Evolutionary conservation across 2,888 invertebrate species (phyloP).

Genomic region (Dicycla oo): DNA sequence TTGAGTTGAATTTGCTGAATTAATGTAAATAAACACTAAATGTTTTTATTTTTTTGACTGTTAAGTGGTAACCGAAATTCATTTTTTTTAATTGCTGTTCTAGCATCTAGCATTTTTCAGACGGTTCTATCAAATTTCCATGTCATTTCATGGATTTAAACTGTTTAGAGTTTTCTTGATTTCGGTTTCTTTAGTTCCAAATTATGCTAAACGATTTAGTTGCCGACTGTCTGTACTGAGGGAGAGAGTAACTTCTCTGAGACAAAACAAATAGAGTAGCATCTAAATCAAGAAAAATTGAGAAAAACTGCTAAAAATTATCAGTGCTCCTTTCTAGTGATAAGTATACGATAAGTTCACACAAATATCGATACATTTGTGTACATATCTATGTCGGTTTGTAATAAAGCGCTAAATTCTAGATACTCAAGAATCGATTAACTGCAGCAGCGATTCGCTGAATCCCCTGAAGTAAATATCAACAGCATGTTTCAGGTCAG

Average conservation of each 20-base stretch:
- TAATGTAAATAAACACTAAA: slow-evolving; percentile 16
- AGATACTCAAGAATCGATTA: slow-evolving; percentile 34
- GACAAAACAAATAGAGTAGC: background rate
- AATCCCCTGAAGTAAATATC: slow-evolving; percentile 40
- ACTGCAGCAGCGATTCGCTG: slow-evolving; percentile 37
- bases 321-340: background rate
- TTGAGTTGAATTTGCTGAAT: slow-evolving; percentile 30
- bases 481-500: slow-evolving; percentile 30
- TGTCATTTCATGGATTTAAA: too few species aligned
- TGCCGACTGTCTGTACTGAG: rapidly evolving
- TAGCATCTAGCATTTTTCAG: background rate
- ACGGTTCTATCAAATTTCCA: background rate
- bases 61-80: background rate
- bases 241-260: background rate
- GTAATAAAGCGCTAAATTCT: slow-evolving; percentile 25
- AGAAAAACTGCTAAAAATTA: background rate
- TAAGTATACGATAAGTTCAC: background rate
- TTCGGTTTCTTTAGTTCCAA: background rate
- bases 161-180: background rate
- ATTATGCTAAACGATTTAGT: background rate
- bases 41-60: background rate
- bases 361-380: background rate
- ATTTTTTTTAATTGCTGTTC: background rate
- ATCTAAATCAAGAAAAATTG: background rate
- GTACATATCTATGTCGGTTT: background rate